phyloP scores from a whole-genome alignment of 2,888 invertebrate genomes.

The Nephrotoma appendiculata region DNA sequence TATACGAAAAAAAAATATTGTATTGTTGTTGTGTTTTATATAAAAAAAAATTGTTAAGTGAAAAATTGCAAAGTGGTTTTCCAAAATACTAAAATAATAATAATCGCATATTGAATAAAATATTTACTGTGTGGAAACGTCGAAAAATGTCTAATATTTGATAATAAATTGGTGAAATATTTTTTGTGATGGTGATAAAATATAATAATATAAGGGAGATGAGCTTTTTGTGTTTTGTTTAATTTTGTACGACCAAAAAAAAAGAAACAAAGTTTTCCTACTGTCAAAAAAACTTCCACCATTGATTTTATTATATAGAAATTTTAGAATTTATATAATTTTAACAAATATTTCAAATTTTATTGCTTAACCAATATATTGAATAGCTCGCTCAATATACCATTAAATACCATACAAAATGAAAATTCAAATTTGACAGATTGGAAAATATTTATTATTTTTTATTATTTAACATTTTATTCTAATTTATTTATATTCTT shows the following conservation, averaged over 20 bases:
- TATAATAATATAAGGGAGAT: background rate
- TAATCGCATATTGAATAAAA: background rate
- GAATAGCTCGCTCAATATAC: background rate
- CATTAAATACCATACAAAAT: background rate
- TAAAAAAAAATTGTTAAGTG: background rate
- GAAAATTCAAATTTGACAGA: background rate
- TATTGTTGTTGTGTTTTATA: background rate
- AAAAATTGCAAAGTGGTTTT: background rate
- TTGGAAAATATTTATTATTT: background rate
- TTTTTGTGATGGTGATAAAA: background rate
- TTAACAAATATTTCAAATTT: background rate
- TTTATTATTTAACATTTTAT: background rate
- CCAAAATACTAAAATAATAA: background rate
- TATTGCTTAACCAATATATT: background rate
- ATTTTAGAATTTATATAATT: background rate
- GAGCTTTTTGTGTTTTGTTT: background rate
- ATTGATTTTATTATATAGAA: background rate
- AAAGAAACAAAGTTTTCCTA: background rate
- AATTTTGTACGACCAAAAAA: background rate
- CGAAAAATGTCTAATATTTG: background rate
- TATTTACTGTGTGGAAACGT: background rate
- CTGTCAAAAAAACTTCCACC: background rate
- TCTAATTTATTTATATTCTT: background rate
- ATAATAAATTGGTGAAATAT: background rate
- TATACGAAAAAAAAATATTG: background rate